Evolutionary conservation across 1,140 invertebrate genomes (phyloP).

Genomic region (Drosophila rhopaloa): DNA sequence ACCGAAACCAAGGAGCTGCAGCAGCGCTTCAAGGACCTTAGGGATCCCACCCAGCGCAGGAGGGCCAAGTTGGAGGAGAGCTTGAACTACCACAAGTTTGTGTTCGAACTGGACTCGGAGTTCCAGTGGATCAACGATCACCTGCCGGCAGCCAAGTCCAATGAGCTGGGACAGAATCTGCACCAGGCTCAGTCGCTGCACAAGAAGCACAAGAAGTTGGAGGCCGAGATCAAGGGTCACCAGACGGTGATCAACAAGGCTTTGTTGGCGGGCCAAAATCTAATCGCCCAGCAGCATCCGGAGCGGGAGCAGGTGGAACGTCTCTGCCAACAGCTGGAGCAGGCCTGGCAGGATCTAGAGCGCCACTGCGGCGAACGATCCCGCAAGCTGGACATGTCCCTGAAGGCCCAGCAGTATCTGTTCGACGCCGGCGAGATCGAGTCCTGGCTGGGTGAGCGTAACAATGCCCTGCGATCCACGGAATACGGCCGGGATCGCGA

Average conservation of each 20-base stretch:
- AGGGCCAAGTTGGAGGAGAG: conserved; percentile 94
- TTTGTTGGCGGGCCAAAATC: conserved; percentile 89
- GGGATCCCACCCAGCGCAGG: conserved; percentile 88
- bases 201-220: conserved; percentile 97
- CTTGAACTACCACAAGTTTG: conserved; percentile 93
- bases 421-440: conserved; percentile 97
- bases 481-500: conserved; percentile 95
- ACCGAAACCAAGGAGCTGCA: conserved; percentile 91
- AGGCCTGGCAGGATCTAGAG: conserved; percentile 90
- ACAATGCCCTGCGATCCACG: conserved; percentile 91
- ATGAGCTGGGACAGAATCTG: conserved; percentile 91
- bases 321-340: conserved; percentile 88
- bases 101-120: conserved; percentile 96
- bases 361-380: conserved; percentile 89
- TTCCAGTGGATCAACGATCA: conserved; percentile 98
- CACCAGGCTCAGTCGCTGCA: conserved; percentile 95
- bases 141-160: conserved; percentile 91
- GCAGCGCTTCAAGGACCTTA: conserved; percentile 87
- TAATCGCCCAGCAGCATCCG: conserved; percentile 91
- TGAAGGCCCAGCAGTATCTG: conserved; percentile 95
- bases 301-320: conserved; percentile 89
- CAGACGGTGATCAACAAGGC: conserved; percentile 93
- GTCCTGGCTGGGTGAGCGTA: conserved; percentile 95
- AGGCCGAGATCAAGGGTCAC: conserved; percentile 93
- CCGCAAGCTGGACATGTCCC: conserved; percentile 92